These are phyloP conservation scores for Gadus macrocephalus DNA, from an alignment of 2,113 vertebrate species.

Conservation along the genomic window DNA sequence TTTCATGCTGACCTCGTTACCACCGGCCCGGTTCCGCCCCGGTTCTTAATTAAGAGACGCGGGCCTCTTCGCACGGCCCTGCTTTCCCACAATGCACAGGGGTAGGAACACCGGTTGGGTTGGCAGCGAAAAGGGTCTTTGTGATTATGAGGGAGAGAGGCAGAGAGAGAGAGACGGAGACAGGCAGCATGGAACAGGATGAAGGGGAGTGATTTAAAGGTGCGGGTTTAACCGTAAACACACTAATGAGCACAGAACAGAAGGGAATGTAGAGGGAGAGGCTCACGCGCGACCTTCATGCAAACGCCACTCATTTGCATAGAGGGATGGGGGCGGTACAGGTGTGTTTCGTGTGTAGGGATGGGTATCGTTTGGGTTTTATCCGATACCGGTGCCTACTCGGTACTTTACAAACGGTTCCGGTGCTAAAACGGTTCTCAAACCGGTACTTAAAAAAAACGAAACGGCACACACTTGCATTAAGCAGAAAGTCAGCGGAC, in stretches of 20 bases:
- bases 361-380: too few species aligned
- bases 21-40: slow-evolving; percentile 60
- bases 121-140: slow-evolving; percentile 12
- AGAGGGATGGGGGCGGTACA: neutral
- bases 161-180: slow-evolving; percentile 34
- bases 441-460: too few species aligned
- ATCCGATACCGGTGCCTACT: too few species aligned
- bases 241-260: too few species aligned
- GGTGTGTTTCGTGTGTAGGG: slow-evolving; percentile 5
- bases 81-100: slow-evolving; percentile 52
- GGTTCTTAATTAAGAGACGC: slow-evolving; percentile 67
- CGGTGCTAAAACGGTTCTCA: too few species aligned
- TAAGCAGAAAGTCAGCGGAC: too few species aligned
- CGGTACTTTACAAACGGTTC: too few species aligned
- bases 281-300: slow-evolving; percentile 40
- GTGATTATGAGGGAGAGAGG: slow-evolving; percentile 38
- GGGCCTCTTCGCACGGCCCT: slow-evolving; percentile 51
- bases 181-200: neutral
- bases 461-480: too few species aligned
- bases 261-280: slow-evolving; percentile 30
- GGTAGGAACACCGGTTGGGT: slow-evolving; percentile 41
- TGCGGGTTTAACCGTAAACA: too few species aligned
- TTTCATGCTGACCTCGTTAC: slow-evolving; percentile 57
- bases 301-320: slow-evolving; percentile 54
- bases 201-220: neutral